Percentiles rank a stretch among this genome's conserved stretches.
phyloP scores from a whole-genome alignment of 1,140 invertebrate species.

The Ooceraea biroi region DNA sequence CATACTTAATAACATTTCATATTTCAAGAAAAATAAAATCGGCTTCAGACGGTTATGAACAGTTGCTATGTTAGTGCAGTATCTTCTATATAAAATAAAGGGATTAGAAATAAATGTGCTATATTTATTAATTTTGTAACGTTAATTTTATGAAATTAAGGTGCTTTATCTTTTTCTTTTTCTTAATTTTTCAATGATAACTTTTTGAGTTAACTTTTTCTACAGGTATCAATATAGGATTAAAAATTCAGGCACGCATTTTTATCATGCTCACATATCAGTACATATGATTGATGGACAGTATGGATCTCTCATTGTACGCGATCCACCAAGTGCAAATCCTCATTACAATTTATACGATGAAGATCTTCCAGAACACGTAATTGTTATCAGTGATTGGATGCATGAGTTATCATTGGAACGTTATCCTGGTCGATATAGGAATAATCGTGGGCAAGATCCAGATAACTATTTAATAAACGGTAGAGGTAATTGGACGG shows the following conservation, averaged over 20 bases:
- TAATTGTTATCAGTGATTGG: conserved; percentile 95
- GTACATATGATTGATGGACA: conserved; percentile 95
- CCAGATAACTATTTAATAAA: conserved; percentile 93
- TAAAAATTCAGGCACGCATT: conserved; percentile 93
- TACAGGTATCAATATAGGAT: conserved; percentile 91
- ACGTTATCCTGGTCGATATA: conserved; percentile 89
- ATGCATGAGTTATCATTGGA: conserved; percentile 92
- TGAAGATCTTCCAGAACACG: conserved; percentile 92
- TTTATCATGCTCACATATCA: conserved; percentile 96
- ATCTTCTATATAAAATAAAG: no score
- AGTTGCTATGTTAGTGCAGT: no score
- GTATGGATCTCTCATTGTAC: conserved; percentile 93
- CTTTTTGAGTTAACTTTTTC: neutral
- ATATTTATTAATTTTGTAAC: neutral
- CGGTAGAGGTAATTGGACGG: conserved; percentile 88
- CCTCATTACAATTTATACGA: conserved; percentile 92
- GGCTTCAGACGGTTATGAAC: no score
- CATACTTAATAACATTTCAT: no score
- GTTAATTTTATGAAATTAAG: conserved; percentile 54
- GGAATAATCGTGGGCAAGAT: conserved; percentile 91
- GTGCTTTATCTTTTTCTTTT: neutral
- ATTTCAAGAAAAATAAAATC: no score
- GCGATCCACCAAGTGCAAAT: conserved; percentile 91
- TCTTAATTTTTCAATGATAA: neutral
- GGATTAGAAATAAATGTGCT: no score